Conservation (phyloP, 1,140 invertebrate species). For the Venustaconcha ellipsiformis region DNA sequence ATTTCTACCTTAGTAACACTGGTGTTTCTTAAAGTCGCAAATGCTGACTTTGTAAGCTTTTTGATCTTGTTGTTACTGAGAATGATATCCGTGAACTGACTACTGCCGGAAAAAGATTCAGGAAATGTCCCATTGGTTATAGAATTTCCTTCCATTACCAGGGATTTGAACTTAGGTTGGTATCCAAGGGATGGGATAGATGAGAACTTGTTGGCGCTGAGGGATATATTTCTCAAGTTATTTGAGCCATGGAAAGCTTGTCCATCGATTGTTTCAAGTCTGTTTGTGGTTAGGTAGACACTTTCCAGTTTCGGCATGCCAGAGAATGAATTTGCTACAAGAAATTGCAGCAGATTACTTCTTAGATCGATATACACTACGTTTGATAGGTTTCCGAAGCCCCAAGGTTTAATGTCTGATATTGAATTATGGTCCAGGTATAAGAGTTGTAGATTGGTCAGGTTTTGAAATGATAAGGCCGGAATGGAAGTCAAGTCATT, state of each 20-base stretch:
- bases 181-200: constrained; percentile 32
- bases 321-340: constrained; percentile 33
- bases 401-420: constrained; percentile 14
- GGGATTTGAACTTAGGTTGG: constrained; percentile 26
- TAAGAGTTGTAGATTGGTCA: constrained; percentile 35
- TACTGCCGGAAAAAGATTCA: constrained; percentile 10
- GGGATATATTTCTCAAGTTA: constrained; percentile 26
- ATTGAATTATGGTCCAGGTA: constrained; percentile 37
- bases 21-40: constrained; percentile 31
- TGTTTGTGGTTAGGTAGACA: constrained; percentile 36
- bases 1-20: constrained; percentile 38
- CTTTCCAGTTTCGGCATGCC: constrained; percentile 21
- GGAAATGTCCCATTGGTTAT: constrained; percentile 46
- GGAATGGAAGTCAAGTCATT: constrained; percentile 35
- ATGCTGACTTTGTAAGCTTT: constrained; percentile 34
- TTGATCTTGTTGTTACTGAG: constrained; percentile 48
- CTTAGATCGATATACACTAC: constrained; percentile 25
- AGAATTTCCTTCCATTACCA: constrained; percentile 45
- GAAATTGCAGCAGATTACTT: constrained; percentile 30
- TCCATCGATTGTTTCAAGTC: constrained; percentile 31
- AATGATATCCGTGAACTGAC: constrained; percentile 24
- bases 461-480: constrained; percentile 8
- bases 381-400: constrained; percentile 27
- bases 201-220: constrained; percentile 39
- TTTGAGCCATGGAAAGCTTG: constrained; percentile 33